Evolutionary conservation across 2,113 vertebrate genomes (phyloP).

Genomic region (Xerus inauris): DNA sequence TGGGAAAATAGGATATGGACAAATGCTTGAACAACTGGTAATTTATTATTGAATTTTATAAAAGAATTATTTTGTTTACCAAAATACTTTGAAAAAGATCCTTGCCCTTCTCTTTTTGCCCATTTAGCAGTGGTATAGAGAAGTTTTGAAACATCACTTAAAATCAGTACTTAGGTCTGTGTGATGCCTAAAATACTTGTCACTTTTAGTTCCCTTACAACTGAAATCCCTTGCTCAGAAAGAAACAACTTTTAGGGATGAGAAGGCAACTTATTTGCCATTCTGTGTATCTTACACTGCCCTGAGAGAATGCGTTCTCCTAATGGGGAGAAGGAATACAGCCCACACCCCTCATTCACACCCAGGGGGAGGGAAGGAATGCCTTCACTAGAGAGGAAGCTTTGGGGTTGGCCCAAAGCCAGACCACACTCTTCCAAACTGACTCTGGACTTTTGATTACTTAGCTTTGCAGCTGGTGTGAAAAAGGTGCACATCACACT

Average conservation of each 20-base stretch:
- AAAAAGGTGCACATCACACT: neutral
- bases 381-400: neutral
- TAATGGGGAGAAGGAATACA: neutral
- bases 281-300: neutral
- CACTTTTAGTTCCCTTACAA: neutral
- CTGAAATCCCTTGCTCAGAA: neutral
- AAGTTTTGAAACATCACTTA: neutral
- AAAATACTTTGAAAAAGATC: conserved; percentile 6
- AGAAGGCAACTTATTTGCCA: neutral
- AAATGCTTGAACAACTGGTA: conserved; percentile 30
- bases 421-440: neutral
- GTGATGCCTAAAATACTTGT: neutral
- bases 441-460: neutral
- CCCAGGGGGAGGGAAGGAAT: neutral
- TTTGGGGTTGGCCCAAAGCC: neutral
- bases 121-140: neutral
- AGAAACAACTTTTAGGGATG: neutral
- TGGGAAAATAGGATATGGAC: conserved; percentile 53
- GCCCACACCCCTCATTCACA: neutral
- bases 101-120: neutral
- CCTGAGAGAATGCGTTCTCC: neutral
- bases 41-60: neutral
- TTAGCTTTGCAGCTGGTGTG: neutral
- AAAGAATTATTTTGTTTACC: conserved; percentile 17
- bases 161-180: neutral